Evolutionary conservation across 2,888 invertebrate species (phyloP).

Genomic region (Beris morrisii): DNA sequence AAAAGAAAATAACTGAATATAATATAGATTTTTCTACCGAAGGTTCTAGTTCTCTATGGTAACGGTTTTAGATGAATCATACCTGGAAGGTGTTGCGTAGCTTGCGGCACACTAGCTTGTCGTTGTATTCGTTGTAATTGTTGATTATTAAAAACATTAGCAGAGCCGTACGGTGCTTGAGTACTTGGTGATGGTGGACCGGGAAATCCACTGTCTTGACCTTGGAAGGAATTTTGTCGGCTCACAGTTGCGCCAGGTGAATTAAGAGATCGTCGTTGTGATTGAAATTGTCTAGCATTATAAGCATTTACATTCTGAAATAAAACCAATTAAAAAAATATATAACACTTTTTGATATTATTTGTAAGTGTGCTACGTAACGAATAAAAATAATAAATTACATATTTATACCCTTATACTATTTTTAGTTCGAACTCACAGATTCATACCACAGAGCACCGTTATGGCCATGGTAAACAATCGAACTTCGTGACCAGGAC

Average conservation of each 20-base stretch:
- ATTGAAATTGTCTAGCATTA: conserved; percentile 50
- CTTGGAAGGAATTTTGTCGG: conserved; percentile 54
- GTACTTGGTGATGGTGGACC: conserved; percentile 48
- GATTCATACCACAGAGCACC: too few relatives aligned
- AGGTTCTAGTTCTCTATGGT: too few relatives aligned
- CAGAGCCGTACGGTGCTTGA: conserved; percentile 48
- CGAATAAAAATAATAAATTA: too few relatives aligned
- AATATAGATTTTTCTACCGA: too few relatives aligned
- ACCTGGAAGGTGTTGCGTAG: conserved; percentile 57
- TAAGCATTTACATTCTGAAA: conserved; percentile 51
- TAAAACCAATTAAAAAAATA: background rate
- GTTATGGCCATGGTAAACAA: too few relatives aligned
- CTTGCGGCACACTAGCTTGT: conserved; percentile 54
- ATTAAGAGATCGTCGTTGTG: conserved; percentile 52
- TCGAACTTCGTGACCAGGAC: too few relatives aligned
- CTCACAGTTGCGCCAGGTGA: conserved; percentile 52
- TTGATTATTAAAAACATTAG: conserved; percentile 49
- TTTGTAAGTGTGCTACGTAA: too few relatives aligned
- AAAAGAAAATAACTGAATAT: too few relatives aligned
- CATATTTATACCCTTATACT: too few relatives aligned
- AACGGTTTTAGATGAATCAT: conserved; percentile 16
- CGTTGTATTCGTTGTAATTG: conserved; percentile 54
- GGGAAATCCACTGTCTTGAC: conserved; percentile 43
- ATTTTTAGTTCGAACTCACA: too few relatives aligned
- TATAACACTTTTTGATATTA: background rate